These are phyloP conservation scores for Meloidogyne chitwoodi DNA, from an alignment of 1,140 invertebrate genomes.

Conservation along the genomic window DNA sequence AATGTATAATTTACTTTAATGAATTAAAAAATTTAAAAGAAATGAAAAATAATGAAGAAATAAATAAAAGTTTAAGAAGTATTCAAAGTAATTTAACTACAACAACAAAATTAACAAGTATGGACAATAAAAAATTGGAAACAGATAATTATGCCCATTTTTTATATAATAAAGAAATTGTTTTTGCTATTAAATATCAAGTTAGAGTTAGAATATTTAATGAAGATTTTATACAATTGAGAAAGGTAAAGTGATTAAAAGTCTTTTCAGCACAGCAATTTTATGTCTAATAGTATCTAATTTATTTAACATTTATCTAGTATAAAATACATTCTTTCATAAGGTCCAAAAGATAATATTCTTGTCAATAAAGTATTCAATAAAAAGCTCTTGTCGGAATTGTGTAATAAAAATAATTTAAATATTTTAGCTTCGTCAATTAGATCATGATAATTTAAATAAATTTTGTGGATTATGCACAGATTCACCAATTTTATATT, in stretches of 20 bases:
- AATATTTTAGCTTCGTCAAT: constrained; percentile 38
- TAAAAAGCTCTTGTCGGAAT: too few species aligned
- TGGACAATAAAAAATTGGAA: constrained; percentile 22
- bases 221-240: constrained; percentile 17
- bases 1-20: constrained; percentile 34
- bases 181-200: constrained; percentile 37
- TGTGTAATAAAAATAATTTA: not conserved
- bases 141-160: constrained; percentile 49
- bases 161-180: constrained; percentile 40
- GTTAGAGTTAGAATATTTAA: constrained; percentile 30
- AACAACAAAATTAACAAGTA: constrained; percentile 9
- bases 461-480: constrained; percentile 71
- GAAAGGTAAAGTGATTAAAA: constrained; percentile 1
- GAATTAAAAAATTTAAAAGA: constrained; percentile 14
- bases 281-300: too few species aligned
- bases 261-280: not conserved
- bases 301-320: too few species aligned
- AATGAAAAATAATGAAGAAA: constrained; percentile 1
- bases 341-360: too few species aligned
- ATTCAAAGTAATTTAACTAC: constrained; percentile 33
- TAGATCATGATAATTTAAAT: constrained; percentile 56
- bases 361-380: too few species aligned
- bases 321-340: too few species aligned
- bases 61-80: constrained; percentile 41
- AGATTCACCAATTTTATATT: constrained; percentile 61